A percentile compares a stretch with the other conserved stretches of the same genome.
Evolutionary conservation across 2,113 vertebrate genomes (phyloP).

Genomic region (Stercorarius parasiticus): DNA sequence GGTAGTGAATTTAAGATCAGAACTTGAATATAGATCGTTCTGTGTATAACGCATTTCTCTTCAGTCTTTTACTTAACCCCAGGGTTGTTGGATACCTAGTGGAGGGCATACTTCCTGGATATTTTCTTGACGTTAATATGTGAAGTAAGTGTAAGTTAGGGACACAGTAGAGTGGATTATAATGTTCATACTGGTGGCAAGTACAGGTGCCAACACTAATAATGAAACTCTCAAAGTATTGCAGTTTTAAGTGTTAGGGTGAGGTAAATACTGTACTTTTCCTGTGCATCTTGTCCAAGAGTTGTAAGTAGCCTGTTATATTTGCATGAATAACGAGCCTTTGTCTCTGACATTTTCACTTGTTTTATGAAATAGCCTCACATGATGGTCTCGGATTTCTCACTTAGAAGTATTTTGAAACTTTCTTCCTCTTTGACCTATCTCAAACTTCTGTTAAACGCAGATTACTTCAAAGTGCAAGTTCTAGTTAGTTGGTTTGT

Average conservation of each 20-base stretch:
- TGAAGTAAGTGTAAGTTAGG: not conserved
- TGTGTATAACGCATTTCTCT: not conserved
- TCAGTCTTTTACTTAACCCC: not conserved
- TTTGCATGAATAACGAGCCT: not conserved
- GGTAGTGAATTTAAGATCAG: not conserved
- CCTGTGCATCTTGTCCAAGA: not conserved
- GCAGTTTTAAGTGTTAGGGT: not conserved
- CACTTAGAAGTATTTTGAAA: not conserved
- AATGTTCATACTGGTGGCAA: not conserved
- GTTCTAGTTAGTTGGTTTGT: not conserved
- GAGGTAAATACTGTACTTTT: not conserved
- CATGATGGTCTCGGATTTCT: not conserved
- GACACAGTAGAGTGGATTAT: rapidly evolving
- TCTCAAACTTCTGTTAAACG: not conserved
- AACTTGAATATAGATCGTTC: not conserved
- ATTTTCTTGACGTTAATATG: not conserved
- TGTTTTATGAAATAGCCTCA: not conserved
- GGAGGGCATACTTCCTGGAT: not conserved
- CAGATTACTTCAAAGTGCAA: not conserved
- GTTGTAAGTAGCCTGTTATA: not conserved
- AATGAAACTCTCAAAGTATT: not conserved
- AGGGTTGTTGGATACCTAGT: not conserved
- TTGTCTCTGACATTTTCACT: not conserved
- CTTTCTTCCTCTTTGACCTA: not conserved
- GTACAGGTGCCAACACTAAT: not conserved